Evolutionary conservation across 2,113 vertebrate genomes (phyloP).

Genomic region (Struthidea cinerea): DNA sequence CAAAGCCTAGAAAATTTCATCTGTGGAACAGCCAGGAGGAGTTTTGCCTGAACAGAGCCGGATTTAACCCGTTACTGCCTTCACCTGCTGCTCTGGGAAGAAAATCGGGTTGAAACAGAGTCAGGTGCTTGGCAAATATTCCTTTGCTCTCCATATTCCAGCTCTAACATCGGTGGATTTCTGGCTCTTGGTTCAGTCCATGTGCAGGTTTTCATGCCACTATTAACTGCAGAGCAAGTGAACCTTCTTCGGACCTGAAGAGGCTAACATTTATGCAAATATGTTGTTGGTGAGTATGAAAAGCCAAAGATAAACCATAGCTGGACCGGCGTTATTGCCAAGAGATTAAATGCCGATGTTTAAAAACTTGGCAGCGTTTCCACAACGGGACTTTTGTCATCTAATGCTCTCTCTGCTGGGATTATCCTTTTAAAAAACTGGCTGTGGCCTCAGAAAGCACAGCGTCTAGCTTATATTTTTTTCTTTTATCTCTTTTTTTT

Average conservation of each 20-base stretch:
- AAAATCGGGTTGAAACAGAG: neutral
- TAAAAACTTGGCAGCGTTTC: neutral
- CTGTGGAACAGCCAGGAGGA: neutral
- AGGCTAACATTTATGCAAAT: neutral
- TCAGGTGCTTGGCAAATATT: neutral
- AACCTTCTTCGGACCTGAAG: neutral
- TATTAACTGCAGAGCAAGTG: neutral
- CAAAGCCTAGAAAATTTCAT: neutral
- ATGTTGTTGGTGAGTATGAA: neutral
- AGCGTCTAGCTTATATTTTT: neutral
- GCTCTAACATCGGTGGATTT: neutral
- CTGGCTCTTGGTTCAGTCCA: neutral
- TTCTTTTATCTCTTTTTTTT: slow-evolving; percentile 19
- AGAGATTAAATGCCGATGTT: neutral
- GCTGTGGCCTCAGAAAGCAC: neutral
- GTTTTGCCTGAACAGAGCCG: neutral
- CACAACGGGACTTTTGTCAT: neutral
- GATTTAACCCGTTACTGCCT: neutral
- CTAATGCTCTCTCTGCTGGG: slow-evolving; percentile 32
- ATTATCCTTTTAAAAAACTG: slow-evolving; percentile 56
- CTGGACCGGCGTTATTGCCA: neutral
- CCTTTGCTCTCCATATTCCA: neutral
- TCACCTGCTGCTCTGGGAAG: neutral
- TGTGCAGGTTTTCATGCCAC: neutral
- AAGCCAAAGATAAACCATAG: neutral